phyloP scores from a whole-genome alignment of 2,888 invertebrate genomes.

The Drosophila prolongata region DNA sequence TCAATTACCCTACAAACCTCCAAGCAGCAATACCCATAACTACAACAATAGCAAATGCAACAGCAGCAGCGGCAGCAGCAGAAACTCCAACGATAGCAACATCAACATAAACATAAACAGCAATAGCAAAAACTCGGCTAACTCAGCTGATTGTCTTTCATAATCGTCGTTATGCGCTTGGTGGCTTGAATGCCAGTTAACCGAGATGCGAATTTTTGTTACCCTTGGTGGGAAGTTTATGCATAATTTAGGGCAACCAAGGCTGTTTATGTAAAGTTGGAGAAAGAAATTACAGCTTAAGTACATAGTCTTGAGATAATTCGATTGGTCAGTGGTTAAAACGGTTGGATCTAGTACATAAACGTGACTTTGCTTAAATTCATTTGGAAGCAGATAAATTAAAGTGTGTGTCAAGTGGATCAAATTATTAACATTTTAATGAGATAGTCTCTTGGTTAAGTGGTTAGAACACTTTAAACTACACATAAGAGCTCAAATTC shows the following conservation, averaged over 20 bases:
- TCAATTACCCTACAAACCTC: conserved; percentile 79
- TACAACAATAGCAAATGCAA: conserved; percentile 27
- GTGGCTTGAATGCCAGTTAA: neutral
- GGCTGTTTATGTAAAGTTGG: no score
- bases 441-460: no score
- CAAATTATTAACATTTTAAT: no score
- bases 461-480: no score
- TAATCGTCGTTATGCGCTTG: conserved; percentile 54
- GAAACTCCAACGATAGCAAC: conserved; percentile 39
- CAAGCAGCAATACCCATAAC: conserved; percentile 40
- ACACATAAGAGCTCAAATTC: no score
- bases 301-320: neutral
- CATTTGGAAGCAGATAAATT: no score
- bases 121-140: conserved; percentile 41
- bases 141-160: conserved; percentile 79
- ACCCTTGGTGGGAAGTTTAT: conserved; percentile 6
- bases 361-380: no score
- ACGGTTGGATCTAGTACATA: neutral
- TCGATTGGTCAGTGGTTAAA: neutral
- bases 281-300: neutral
- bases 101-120: conserved; percentile 23
- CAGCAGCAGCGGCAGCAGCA: conserved; percentile 2
- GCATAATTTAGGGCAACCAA: no score
- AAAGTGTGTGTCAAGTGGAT: no score
- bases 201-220: conserved; percentile 1